phyloP scores from a whole-genome alignment of 2,113 vertebrate species.

The Scartelaos histophorus region DNA sequence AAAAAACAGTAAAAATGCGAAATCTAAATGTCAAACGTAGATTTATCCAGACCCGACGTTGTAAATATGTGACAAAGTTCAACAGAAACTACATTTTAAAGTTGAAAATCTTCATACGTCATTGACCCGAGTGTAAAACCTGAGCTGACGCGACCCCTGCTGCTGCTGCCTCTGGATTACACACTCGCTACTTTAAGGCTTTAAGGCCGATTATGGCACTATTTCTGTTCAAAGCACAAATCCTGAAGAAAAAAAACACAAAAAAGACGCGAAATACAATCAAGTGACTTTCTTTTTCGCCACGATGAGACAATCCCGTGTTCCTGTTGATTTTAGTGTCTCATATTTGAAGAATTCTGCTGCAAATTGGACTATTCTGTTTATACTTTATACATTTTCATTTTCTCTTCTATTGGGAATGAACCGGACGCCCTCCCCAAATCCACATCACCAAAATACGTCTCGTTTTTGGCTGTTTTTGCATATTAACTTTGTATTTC shows the following conservation, averaged over 20 bases:
- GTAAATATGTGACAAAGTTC: too few relatives aligned
- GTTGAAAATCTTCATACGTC: too few relatives aligned
- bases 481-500: neutral
- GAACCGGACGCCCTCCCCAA: neutral
- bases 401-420: neutral
- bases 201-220: neutral
- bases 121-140: too few relatives aligned
- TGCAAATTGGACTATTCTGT: neutral
- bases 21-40: too few relatives aligned
- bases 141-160: neutral
- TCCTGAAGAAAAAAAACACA: neutral
- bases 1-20: too few relatives aligned
- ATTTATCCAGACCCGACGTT: too few relatives aligned
- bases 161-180: neutral
- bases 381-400: too few relatives aligned
- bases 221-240: neutral
- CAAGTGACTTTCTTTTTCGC: neutral
- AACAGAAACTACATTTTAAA: too few relatives aligned
- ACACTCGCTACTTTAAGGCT: neutral
- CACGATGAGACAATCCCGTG: slow-evolving; percentile 1
- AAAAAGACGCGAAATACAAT: neutral
- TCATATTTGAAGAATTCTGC: neutral
- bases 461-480: neutral
- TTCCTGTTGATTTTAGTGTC: neutral
- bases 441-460: neutral